phyloP scores from a whole-genome alignment of 2,113 vertebrate genomes.

The Erpornis zantholeuca region DNA sequence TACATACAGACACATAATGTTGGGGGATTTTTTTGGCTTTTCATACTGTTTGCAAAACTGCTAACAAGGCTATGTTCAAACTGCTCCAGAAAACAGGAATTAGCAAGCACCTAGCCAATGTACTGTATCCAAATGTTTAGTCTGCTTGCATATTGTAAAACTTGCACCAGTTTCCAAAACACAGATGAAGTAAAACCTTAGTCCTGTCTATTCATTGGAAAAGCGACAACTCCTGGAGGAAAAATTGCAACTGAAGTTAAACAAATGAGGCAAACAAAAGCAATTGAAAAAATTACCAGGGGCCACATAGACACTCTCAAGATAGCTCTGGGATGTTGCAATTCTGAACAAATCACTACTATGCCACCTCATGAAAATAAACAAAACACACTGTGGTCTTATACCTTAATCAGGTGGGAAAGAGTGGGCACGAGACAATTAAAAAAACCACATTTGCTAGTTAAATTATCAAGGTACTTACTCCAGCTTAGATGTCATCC shows the following conservation, averaged over 20 bases:
- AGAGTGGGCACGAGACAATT: background rate
- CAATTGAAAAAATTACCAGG: background rate
- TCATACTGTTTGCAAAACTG: background rate
- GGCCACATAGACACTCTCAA: background rate
- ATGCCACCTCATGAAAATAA: background rate
- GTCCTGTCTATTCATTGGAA: background rate
- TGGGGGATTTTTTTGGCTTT: accelerated
- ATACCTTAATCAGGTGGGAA: background rate
- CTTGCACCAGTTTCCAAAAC: background rate
- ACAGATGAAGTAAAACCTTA: background rate
- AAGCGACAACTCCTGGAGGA: background rate
- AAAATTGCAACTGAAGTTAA: background rate
- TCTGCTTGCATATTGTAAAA: background rate
- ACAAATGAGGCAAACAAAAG: background rate
- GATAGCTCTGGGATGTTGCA: background rate
- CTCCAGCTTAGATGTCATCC: background rate
- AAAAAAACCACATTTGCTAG: background rate
- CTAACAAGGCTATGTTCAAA: background rate
- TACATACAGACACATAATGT: background rate
- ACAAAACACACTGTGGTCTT: background rate
- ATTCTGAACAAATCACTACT: background rate
- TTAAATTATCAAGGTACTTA: background rate
- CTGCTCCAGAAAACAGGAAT: background rate
- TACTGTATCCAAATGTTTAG: background rate
- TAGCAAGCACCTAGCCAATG: background rate